Percentiles rank a stretch among this genome's conserved stretches.
Evolutionary conservation across 35 echinoderm and acorn worm species (phyloP).

Genomic region (Ptychodera flava): DNA sequence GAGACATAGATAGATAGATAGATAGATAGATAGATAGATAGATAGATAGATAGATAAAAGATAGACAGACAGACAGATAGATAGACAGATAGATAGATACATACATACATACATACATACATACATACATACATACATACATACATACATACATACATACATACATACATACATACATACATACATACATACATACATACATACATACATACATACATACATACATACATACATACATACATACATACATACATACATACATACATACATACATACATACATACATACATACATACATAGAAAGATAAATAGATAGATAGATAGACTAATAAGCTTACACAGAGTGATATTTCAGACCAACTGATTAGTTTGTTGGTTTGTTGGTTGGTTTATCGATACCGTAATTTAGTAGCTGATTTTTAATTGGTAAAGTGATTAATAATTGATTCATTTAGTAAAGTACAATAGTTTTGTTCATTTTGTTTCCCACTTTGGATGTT

Average conservation of each 20-base stretch:
- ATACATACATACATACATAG: not conserved
- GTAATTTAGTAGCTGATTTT: too few relatives aligned
- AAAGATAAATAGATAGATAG: not conserved
- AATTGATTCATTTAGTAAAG: too few relatives aligned
- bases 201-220: not conserved
- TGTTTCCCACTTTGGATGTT: too few relatives aligned
- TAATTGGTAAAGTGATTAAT: too few relatives aligned
- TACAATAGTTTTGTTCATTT: too few relatives aligned
- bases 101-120: slow-evolving; percentile 2
- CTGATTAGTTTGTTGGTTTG: too few relatives aligned
- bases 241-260: not conserved
- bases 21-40: not conserved
- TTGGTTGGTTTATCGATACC: too few relatives aligned
- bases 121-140: slow-evolving; percentile 2
- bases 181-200: not conserved
- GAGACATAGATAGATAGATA: not conserved
- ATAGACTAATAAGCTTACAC: not conserved
- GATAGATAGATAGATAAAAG: not conserved
- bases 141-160: not conserved
- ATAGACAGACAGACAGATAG: not conserved
- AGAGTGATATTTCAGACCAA: too few relatives aligned
- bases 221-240: not conserved
- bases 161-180: not conserved
- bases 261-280: not conserved
- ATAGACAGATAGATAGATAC: not conserved